Percentiles rank a stretch among this genome's conserved stretches.
Conservation (phyloP, 2,888 invertebrate genomes). For the Stegophylla sp. region DNA sequence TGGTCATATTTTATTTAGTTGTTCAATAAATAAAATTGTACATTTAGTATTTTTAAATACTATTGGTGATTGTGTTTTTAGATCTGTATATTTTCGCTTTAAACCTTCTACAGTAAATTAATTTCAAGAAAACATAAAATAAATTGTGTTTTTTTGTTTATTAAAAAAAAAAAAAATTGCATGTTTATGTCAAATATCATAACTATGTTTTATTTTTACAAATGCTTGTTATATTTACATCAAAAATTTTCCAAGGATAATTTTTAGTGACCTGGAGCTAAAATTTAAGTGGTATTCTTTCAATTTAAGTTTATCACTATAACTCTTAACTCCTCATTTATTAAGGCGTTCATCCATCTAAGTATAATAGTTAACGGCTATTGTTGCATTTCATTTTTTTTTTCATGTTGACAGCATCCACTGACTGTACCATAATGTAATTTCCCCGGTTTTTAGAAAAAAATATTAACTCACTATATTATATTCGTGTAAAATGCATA, state of each 20-base stretch:
- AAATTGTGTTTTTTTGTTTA: no score
- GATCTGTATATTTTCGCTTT: not conserved
- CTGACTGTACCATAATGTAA: not conserved
- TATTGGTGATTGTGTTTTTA: not conserved
- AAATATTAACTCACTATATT: constrained; percentile 28
- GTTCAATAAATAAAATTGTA: not conserved
- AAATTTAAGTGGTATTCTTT: constrained; percentile 13
- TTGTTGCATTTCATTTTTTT: constrained; percentile 24
- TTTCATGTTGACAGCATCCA: constrained; percentile 14
- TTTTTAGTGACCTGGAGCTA: not conserved
- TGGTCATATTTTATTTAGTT: not conserved
- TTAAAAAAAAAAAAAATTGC: no score
- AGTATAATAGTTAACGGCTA: constrained; percentile 27
- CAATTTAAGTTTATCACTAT: not conserved
- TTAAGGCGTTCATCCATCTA: not conserved
- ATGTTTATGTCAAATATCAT: not conserved
- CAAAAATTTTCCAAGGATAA: not conserved
- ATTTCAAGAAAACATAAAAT: not conserved
- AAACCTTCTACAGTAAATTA: not conserved
- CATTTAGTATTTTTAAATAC: constrained; percentile 8
- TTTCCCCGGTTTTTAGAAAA: constrained; percentile 16
- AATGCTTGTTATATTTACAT: not conserved
- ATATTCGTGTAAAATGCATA: constrained; percentile 31
- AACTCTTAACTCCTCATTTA: not conserved
- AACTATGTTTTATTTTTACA: not conserved